Evolutionary conservation across 2,113 vertebrate genomes (phyloP).

Genomic region (Zonotrichia leucophrys): DNA sequence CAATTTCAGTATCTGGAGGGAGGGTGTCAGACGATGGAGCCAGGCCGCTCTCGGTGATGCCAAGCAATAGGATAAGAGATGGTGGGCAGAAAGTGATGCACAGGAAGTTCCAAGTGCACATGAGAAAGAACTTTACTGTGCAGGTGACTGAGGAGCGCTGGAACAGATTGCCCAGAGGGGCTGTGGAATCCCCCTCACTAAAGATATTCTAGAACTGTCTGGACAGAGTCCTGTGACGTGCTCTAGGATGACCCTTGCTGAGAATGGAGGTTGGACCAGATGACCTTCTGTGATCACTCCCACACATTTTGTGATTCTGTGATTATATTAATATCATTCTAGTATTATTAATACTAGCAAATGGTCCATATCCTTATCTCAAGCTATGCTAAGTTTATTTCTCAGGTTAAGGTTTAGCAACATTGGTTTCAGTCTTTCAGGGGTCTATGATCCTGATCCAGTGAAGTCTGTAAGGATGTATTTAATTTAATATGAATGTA

Average conservation of each 20-base stretch:
- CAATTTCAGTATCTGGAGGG: background rate
- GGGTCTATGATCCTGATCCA: background rate
- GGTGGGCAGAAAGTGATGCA: background rate
- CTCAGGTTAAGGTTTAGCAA: background rate
- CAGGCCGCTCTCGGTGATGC: fast-evolving
- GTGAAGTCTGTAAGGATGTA: background rate
- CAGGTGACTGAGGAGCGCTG: fast-evolving
- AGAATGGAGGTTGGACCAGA: background rate
- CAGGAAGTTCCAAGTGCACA: background rate
- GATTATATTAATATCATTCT: background rate
- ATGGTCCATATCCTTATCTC: background rate
- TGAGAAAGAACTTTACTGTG: background rate
- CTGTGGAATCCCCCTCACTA: background rate
- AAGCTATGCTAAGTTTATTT: background rate
- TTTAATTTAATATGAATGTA: background rate
- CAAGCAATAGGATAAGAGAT: background rate
- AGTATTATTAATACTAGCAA: background rate
- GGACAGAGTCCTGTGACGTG: background rate
- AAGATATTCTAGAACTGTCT: background rate
- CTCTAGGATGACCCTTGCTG: background rate
- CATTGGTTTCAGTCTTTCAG: background rate
- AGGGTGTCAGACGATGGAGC: background rate
- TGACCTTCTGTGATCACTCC: background rate
- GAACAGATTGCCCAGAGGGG: background rate
- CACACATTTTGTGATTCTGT: background rate